Evolutionary conservation across 1,140 invertebrate species (phyloP).

Genomic region (Trachymyrmex septentrionalis): DNA sequence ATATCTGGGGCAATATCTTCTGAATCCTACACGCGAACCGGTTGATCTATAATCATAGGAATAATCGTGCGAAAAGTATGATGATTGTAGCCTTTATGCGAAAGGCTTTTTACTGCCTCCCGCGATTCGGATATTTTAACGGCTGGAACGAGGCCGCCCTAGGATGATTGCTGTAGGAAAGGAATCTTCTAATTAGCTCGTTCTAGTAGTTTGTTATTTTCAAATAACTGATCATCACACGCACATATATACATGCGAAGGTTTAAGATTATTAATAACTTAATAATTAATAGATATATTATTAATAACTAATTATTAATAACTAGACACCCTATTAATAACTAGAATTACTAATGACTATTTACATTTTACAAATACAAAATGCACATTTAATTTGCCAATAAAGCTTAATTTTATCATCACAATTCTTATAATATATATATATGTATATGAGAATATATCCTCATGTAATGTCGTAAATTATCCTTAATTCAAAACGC

Average conservation of each 20-base stretch:
- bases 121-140: slow-evolving; percentile 8
- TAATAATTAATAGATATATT: background rate
- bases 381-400: background rate
- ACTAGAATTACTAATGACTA: too few species aligned
- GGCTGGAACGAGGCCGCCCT: background rate
- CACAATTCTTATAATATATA: background rate
- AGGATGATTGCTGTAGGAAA: background rate
- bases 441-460: too few species aligned
- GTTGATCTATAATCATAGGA: slow-evolving; percentile 42
- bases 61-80: slow-evolving; percentile 54
- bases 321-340: too few species aligned
- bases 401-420: background rate
- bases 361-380: background rate
- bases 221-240: background rate
- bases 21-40: slow-evolving; percentile 29
- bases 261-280: background rate
- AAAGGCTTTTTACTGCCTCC: too few species aligned
- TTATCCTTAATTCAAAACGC: background rate
- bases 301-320: background rate
- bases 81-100: slow-evolving; percentile 51
- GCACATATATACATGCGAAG: background rate
- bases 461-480: background rate
- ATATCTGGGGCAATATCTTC: slow-evolving; percentile 67
- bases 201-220: background rate
- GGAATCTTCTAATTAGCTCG: background rate